Conservation (phyloP, 1,140 invertebrate species). For the Drosophila eugracilis region DNA sequence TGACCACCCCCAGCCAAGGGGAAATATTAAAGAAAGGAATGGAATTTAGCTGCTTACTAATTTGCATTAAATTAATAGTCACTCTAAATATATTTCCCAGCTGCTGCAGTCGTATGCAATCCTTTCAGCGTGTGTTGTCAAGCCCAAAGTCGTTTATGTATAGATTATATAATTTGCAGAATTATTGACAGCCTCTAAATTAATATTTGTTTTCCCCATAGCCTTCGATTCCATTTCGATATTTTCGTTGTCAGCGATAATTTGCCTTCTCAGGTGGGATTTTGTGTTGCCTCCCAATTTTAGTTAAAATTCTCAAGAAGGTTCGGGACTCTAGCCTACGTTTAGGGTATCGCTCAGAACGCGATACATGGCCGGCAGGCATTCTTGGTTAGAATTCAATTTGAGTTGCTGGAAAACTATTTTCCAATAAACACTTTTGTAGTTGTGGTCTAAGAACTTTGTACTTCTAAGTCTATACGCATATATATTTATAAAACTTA, state of each 20-base stretch:
- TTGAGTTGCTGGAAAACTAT: slow-evolving; percentile 5
- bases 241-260: slow-evolving; percentile 20
- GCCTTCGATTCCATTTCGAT: background rate
- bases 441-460: slow-evolving; percentile 57
- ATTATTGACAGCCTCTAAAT: slow-evolving; percentile 38
- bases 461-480: slow-evolving; percentile 65
- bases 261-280: slow-evolving; percentile 49
- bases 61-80: slow-evolving; percentile 32
- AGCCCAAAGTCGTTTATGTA: slow-evolving; percentile 30
- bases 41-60: slow-evolving; percentile 17
- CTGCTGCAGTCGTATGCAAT: too few species aligned
- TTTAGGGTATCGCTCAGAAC: background rate
- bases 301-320: slow-evolving; percentile 54
- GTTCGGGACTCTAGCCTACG: slow-evolving; percentile 16
- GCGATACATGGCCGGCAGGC: background rate
- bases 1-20: background rate
- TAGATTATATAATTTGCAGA: slow-evolving; percentile 30
- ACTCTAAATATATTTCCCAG: slow-evolving; percentile 8
- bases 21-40: background rate
- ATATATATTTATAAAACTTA: slow-evolving; percentile 56
- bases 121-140: slow-evolving; percentile 34
- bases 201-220: slow-evolving; percentile 4
- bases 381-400: slow-evolving; percentile 13
- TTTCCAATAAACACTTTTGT: slow-evolving; percentile 28
- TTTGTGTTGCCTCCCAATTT: slow-evolving; percentile 40